Evolutionary conservation across 92 coral and sea anemone species (phyloP), one percentile per base, ranked within the genome.

Genomic region (Epizoanthus illoricatus): DNA sequence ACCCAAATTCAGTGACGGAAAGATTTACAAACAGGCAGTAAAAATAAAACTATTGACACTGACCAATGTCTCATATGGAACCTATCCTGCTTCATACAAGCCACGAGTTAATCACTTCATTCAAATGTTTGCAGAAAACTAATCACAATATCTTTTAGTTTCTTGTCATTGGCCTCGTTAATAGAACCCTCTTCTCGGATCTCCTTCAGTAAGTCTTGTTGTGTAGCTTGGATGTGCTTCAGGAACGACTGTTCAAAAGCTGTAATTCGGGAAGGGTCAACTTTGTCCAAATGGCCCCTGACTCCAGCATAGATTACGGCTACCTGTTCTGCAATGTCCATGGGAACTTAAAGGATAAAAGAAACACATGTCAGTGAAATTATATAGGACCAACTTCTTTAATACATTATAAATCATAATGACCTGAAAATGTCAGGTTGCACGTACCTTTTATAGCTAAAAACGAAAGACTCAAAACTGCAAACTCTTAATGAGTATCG

Each of bases 271-370:
- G 98, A 79, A n/a, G 99, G 99, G 65, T 97, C 99, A 16, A 94
- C 81, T 80, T 97, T 97, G 88, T 97, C 99, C 24, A 97, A 82
- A 80, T 94, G 99, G n/a, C 99, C 99, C 68, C 98, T 80, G 49
- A 97, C 99, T 18, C 99, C 99, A 55, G 99, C 99, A 75, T 97
- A 97, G 75, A 97, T 97, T 5, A 97, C 98, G 9, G 98, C 98
- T 20, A 97, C 99, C 85, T 97, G 99, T 76, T 93, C 98, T 20
- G 97, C 98, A 55, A 97, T 97, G 80, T 94, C 99, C 99, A 97
- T 97, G 13, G 99, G 99, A 65, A 89, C 99, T 97, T 55, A 43
- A 65, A 67, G 23, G 45, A 28, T 65, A 55, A 80, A 80, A 10
- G 52, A 5, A 62, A 64, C 1, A 17, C 6, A 5, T 28, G 6